Percentiles rank a stretch among this genome's conserved stretches.
Evolutionary conservation across 2,888 invertebrate genomes (phyloP).

Genomic region (Frankliniella intonsa): DNA sequence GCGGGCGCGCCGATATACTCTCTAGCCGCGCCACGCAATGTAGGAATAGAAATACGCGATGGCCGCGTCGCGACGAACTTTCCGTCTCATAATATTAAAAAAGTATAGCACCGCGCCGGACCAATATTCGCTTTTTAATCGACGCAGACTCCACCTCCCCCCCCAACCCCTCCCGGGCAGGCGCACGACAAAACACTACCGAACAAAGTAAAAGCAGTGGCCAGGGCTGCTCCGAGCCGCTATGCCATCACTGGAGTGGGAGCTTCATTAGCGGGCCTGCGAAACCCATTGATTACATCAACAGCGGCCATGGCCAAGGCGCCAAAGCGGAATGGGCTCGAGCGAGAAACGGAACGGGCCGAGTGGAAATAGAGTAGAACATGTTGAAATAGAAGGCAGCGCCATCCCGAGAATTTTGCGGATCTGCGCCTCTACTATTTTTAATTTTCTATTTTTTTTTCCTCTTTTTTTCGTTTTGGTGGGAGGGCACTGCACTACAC

Average conservation of each 20-base stretch:
- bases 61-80: too few relatives aligned
- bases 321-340: not conserved
- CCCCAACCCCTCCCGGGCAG: too few relatives aligned
- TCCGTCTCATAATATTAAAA: too few relatives aligned
- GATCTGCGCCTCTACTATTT: not conserved
- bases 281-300: conserved; percentile 25
- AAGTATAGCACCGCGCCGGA: too few relatives aligned
- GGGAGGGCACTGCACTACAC: not conserved
- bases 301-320: not conserved
- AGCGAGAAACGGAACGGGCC: not conserved
- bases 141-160: too few relatives aligned
- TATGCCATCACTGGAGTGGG: not conserved
- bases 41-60: not conserved
- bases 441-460: not conserved
- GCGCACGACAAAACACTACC: too few relatives aligned
- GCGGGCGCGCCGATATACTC: too few relatives aligned
- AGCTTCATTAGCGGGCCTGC: conserved; percentile 3
- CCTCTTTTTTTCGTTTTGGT: not conserved
- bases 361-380: not conserved
- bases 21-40: too few relatives aligned
- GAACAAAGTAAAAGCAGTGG: too few relatives aligned
- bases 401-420: not conserved
- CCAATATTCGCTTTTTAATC: too few relatives aligned
- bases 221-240: not conserved
- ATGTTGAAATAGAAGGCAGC: not conserved